phyloP scores from a whole-genome alignment of 2,888 invertebrate genomes.

The Xestoiulus laeticollis region DNA sequence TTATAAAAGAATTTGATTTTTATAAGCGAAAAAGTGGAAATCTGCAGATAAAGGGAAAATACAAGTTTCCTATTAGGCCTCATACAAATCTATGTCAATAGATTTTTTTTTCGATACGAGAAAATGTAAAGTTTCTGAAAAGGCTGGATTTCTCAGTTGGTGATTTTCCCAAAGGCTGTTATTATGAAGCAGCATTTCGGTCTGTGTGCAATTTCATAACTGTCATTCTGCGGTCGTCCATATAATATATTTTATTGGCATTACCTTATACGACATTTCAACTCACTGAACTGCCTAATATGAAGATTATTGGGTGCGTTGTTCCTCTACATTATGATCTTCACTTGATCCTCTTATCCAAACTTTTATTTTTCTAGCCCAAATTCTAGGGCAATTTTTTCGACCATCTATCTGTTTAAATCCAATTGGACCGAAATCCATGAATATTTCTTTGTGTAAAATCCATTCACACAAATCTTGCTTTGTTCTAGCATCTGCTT shows the following conservation, averaged over 20 bases:
- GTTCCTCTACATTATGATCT: not conserved
- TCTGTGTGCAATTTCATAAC: constrained; percentile 3
- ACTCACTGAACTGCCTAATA: constrained; percentile 12
- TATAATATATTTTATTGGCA: not conserved
- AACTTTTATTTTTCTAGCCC: not conserved
- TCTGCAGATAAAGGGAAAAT: not conserved
- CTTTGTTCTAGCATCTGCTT: too few species aligned
- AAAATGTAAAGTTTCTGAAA: not conserved
- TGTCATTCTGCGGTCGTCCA: constrained; percentile 20
- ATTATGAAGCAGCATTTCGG: not conserved
- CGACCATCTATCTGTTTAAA: not conserved
- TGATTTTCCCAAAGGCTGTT: not conserved
- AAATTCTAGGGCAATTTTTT: not conserved
- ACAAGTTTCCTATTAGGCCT: not conserved
- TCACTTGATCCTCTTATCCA: not conserved
- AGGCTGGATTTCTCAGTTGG: not conserved
- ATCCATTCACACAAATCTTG: not conserved
- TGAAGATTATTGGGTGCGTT: constrained; percentile 26
- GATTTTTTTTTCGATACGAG: not conserved
- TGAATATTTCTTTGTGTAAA: not conserved
- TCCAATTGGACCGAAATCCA: not conserved
- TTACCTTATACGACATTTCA: constrained; percentile 12
- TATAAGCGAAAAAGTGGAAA: not conserved
- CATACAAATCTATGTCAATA: not conserved
- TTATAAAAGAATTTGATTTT: too few species aligned